A percentile compares a stretch with the other conserved stretches of the same genome.
phyloP scores from a whole-genome alignment of 2,797 vertebrate genomes.

The Pitangus sulphuratus region DNA sequence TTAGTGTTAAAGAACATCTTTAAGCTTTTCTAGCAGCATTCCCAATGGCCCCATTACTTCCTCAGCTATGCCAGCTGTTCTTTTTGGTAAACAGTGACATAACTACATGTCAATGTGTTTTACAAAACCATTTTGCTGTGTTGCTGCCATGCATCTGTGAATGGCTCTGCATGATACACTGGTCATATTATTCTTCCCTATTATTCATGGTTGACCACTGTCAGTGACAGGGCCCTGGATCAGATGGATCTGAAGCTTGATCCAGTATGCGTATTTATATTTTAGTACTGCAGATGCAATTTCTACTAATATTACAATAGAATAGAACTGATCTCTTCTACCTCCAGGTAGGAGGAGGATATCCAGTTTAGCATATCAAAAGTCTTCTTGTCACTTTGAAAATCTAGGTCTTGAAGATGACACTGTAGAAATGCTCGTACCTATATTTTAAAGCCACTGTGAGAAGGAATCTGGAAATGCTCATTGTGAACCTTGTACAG shows the following conservation, averaged over 20 bases:
- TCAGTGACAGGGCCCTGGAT: background rate
- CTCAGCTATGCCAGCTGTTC: slow-evolving; percentile 29
- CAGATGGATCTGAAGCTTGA: background rate
- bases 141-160: background rate
- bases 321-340: background rate
- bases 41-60: background rate
- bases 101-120: background rate
- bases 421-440: rapidly evolving
- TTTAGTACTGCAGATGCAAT: background rate
- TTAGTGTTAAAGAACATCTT: background rate
- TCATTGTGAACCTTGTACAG: background rate
- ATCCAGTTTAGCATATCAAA: background rate
- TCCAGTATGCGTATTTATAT: background rate
- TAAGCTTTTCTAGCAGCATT: background rate
- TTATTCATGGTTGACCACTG: background rate
- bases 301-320: background rate
- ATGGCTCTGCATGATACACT: background rate
- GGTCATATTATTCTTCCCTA: background rate
- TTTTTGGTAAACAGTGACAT: background rate
- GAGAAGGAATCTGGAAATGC: background rate
- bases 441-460: background rate
- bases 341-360: background rate
- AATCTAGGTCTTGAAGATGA: background rate
- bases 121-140: background rate
- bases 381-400: background rate